These are phyloP conservation scores for Bombus cullumanus DNA, from an alignment of 1,140 invertebrate species.

Conservation along the genomic window DNA sequence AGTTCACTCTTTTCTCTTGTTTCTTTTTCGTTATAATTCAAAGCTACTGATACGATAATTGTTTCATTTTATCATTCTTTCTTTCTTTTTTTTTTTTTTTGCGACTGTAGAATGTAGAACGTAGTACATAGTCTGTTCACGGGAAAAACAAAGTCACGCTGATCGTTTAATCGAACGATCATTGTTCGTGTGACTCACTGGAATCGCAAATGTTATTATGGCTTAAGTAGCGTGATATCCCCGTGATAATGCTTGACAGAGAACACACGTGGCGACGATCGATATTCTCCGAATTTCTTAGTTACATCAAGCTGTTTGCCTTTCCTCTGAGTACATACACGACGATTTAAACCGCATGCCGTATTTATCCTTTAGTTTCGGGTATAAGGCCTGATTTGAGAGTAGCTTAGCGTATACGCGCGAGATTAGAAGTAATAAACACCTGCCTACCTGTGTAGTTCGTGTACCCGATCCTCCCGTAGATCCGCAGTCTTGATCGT, in stretches of 20 bases:
- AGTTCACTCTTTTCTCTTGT: not conserved
- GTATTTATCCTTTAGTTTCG: constrained; percentile 69
- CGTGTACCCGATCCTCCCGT: not conserved
- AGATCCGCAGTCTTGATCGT: constrained; percentile 2
- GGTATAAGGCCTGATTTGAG: constrained; percentile 63
- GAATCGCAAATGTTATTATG: constrained; percentile 42
- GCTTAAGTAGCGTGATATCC: constrained; percentile 24
- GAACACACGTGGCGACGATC: constrained; percentile 27
- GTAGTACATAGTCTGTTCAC: constrained; percentile 22
- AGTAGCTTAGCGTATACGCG: constrained; percentile 60
- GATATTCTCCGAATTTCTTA: constrained; percentile 37
- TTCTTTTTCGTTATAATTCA: constrained; percentile 25
- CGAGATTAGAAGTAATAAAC: constrained; percentile 58
- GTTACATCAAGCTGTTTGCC: constrained; percentile 43
- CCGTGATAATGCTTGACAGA: constrained; percentile 27
- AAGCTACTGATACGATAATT: constrained; percentile 44
- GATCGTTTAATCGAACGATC: constrained; percentile 20
- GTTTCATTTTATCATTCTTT: not conserved
- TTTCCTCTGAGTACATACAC: constrained; percentile 63
- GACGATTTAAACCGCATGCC: constrained; percentile 60
- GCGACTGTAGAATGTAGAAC: constrained; percentile 62
- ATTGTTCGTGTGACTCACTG: constrained; percentile 52
- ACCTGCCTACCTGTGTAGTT: constrained; percentile 47
- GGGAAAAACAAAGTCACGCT: constrained; percentile 9
- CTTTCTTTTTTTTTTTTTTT: constrained; percentile 2